Percentiles rank a stretch among this genome's conserved stretches.
These are phyloP conservation scores for Nemotelus pantherinus DNA, from an alignment of 2,888 invertebrate genomes.

Conservation along the genomic window DNA sequence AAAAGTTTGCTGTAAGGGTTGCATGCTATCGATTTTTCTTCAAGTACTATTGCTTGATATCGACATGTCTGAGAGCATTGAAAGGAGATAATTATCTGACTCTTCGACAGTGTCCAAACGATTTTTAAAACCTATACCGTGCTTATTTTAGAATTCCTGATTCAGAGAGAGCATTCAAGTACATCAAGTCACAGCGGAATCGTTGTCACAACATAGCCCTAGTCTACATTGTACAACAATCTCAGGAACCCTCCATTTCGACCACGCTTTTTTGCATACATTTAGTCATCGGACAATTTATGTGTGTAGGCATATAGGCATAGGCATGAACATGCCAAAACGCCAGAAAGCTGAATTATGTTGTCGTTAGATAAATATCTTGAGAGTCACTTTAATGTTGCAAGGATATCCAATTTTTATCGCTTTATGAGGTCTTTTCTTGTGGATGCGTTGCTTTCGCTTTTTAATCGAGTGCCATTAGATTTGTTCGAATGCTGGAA, in stretches of 20 bases:
- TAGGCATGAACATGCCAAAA: conserved; percentile 35
- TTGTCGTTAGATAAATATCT: conserved; percentile 38
- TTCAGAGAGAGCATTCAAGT: too few relatives aligned
- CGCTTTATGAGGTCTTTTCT: conserved; percentile 40
- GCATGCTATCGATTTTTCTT: too few relatives aligned
- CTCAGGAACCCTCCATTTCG: background rate
- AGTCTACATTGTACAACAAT: too few relatives aligned
- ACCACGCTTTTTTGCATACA: conserved; percentile 21
- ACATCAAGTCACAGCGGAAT: too few relatives aligned
- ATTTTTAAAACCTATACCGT: too few relatives aligned
- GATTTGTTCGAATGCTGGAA: background rate
- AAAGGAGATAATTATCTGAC: too few relatives aligned
- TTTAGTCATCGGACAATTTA: conserved; percentile 33
- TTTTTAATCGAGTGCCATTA: background rate
- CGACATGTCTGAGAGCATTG: too few relatives aligned
- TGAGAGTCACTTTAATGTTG: conserved; percentile 29
- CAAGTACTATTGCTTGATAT: too few relatives aligned
- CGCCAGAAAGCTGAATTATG: conserved; percentile 40
- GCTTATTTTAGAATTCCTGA: too few relatives aligned
- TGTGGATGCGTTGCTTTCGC: conserved; percentile 3
- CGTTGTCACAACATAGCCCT: too few relatives aligned
- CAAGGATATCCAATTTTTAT: conserved; percentile 42
- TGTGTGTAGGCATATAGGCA: conserved; percentile 18
- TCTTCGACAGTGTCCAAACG: too few relatives aligned
- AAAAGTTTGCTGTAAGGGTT: background rate